Base-by-base conservation (phyloP, 2,797 vertebrate genomes). In the Danio aesculapii region DNA sequence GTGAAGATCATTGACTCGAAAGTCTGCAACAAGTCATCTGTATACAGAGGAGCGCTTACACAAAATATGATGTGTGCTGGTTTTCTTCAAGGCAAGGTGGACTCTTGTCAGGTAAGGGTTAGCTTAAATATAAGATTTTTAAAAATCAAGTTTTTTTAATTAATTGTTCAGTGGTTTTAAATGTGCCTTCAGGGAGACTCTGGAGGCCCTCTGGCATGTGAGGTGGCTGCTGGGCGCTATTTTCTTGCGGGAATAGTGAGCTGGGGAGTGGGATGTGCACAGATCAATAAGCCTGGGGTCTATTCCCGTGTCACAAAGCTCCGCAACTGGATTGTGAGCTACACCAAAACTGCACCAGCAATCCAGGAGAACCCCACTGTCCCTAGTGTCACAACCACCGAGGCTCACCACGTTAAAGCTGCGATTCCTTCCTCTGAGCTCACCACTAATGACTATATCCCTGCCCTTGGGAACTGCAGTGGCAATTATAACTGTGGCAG, bases 201-300 rank as follows among this genome's bases (percentile, higher is more conserved):
- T 0, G 98, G 98, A 7, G 98, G 98, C 0, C 97, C 98, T 53
- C 86, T 99, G 90, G 97, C 96, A 80, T 99, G 98, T 61, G 95
- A 99, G 86, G 93, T 94, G 74, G 91, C 94, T 0, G 93, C 97
- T 0, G 97, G 97, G 0, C 93, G 93, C 83, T 99, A 98, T 84
- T 99, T 97, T 68, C 88, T 99, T 87, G 98, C 97, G 0, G 98
- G 98, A 11, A 92, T 99, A 0, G 97, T 99, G 85, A 99, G 98
- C 81, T 98, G 98, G 98, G 98, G 98, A 0, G 86, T 94, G 1
- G 97, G 97, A 59, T 99, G 98, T 4, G 97, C 97, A 2, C 95
- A 97, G 88, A 87, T 95, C 82, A 94, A 92, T 88, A 95, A 89
- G 55, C 98, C 97, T 0, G 97, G 98, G 0, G 96, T 99, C 58